Conservation (phyloP, 2,113 vertebrate genomes). For the Cyanoramphus novaezelandiae region DNA sequence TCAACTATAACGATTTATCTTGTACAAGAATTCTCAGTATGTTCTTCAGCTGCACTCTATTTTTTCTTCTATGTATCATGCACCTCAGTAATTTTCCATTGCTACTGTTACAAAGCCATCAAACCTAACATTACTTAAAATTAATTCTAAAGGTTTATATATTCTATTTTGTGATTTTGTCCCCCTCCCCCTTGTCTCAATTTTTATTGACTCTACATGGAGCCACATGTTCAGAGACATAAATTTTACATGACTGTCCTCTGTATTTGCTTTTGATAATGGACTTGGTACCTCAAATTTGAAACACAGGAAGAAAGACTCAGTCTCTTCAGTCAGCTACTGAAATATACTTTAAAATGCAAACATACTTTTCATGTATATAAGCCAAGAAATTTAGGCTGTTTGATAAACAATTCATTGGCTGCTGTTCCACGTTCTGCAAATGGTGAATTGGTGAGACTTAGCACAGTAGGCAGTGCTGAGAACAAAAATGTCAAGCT, state of each 20-base stretch:
- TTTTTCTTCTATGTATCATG: too few relatives aligned
- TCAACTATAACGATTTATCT: too few relatives aligned
- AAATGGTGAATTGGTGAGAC: neutral
- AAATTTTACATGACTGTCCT: neutral
- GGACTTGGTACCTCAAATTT: neutral
- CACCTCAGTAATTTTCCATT: too few relatives aligned
- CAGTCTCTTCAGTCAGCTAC: neutral
- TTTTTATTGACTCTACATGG: neutral
- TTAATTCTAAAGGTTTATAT: too few relatives aligned
- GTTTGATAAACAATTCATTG: neutral
- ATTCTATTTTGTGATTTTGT: too few relatives aligned
- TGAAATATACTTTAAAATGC: neutral
- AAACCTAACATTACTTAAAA: too few relatives aligned
- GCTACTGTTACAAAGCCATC: too few relatives aligned
- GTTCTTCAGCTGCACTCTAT: too few relatives aligned
- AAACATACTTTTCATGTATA: fast-evolving
- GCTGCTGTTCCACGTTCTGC: neutral
- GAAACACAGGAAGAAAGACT: neutral
- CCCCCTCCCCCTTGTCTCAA: too few relatives aligned
- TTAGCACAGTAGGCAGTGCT: neutral
- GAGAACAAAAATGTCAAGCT: neutral
- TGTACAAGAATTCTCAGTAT: too few relatives aligned
- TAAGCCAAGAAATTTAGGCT: neutral
- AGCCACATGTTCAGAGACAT: neutral
- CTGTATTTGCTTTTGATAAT: neutral